These are phyloP conservation scores for Habrosyne pyritoides DNA, from an alignment of 2,888 invertebrate species.

Conservation along the genomic window DNA sequence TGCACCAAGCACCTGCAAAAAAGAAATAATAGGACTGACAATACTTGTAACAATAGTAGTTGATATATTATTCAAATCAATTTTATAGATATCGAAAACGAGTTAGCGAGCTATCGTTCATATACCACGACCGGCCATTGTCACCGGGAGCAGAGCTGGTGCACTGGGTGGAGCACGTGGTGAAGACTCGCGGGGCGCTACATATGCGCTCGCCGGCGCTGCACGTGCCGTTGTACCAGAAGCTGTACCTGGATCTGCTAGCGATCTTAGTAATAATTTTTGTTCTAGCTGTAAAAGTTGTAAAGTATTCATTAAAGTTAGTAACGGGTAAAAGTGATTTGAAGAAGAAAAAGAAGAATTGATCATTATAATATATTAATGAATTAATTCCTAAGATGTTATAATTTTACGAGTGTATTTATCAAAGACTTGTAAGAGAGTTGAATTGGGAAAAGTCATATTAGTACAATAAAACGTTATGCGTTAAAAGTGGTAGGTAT, in stretches of 20 bases:
- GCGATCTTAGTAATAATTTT: constrained; percentile 19
- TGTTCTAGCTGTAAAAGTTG: not conserved
- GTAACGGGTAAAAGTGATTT: not conserved
- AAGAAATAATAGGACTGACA: no score
- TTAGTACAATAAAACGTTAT: not conserved
- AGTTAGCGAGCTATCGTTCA: constrained; percentile 47
- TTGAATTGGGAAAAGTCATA: no score
- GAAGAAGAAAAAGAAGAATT: not conserved
- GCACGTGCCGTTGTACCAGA: constrained; percentile 51
- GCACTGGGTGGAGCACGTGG: constrained; percentile 61
- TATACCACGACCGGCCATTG: constrained; percentile 51
- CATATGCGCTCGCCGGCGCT: constrained; percentile 55
- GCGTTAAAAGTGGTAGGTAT: no score
- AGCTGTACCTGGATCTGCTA: constrained; percentile 51
- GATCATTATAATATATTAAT: not conserved
- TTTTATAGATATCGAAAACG: constrained; percentile 47
- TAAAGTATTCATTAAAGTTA: not conserved
- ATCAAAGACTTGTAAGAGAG: no score
- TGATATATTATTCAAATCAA: not conserved
- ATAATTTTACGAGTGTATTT: no score
- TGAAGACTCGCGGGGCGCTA: constrained; percentile 49
- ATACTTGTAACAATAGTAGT: no score
- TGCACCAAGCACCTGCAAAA: no score
- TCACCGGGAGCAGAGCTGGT: constrained; percentile 47
- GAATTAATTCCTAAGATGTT: no score